These are phyloP conservation scores for Sus cebifrons DNA, from an alignment of 2,797 vertebrate species.

Conservation along the genomic window DNA sequence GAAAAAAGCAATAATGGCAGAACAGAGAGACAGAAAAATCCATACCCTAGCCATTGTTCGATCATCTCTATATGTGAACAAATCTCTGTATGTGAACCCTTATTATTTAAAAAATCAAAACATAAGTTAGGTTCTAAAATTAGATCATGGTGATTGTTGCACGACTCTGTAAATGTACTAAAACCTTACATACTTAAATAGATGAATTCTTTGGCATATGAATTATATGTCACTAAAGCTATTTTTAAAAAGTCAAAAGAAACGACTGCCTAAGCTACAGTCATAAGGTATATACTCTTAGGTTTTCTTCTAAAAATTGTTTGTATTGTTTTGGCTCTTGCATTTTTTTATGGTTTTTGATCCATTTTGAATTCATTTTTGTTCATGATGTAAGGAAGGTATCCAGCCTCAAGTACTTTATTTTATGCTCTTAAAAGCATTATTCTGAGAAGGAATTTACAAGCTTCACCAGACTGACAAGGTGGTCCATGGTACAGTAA, in stretches of 20 bases:
- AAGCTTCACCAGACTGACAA: neutral
- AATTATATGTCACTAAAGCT: slow-evolving; percentile 52
- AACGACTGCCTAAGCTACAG: neutral
- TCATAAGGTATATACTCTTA: slow-evolving; percentile 47
- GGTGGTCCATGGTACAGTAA: neutral
- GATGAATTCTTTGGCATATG: slow-evolving; percentile 6
- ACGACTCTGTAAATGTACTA: slow-evolving; percentile 60
- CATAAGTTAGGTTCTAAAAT: slow-evolving; percentile 51
- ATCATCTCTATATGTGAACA: neutral
- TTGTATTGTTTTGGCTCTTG: slow-evolving; percentile 30
- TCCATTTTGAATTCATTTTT: slow-evolving; percentile 55
- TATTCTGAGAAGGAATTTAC: slow-evolving; percentile 23
- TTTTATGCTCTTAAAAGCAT: slow-evolving; percentile 51
- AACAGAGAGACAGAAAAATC: slow-evolving; percentile 35
- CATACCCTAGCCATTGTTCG: slow-evolving; percentile 27
- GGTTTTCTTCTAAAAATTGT: slow-evolving; percentile 43
- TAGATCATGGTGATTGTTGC: neutral
- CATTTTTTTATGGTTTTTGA: neutral
- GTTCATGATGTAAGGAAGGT: neutral
- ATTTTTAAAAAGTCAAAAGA: slow-evolving; percentile 32
- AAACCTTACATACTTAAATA: slow-evolving; percentile 34
- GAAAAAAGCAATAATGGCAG: neutral
- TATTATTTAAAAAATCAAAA: slow-evolving; percentile 36
- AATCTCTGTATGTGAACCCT: neutral
- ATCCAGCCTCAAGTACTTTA: neutral